Percentiles rank a stretch among this genome's conserved stretches.
Evolutionary conservation across 1,140 invertebrate species (phyloP).

Genomic region (Lepidurus apus): DNA sequence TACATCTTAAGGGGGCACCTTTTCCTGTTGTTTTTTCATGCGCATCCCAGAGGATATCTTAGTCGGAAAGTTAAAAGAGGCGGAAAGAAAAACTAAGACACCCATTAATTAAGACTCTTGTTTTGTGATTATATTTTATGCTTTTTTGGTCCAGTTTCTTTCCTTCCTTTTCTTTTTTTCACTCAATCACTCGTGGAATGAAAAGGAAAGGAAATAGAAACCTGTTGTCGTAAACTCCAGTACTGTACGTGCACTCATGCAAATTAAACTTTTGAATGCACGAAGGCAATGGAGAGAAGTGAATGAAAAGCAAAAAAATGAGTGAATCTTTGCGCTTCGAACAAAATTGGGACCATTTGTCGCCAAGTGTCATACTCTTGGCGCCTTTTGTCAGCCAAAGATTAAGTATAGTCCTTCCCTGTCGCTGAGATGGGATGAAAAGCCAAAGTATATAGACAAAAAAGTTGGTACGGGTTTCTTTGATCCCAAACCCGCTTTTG

Average conservation of each 20-base stretch:
- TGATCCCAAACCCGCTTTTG: background rate
- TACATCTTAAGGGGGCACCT: no score
- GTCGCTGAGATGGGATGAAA: background rate
- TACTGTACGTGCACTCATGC: background rate
- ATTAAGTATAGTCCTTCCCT: background rate
- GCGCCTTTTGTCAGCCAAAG: conserved; percentile 9
- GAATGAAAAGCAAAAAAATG: background rate
- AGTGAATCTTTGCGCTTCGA: background rate
- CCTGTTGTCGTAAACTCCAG: background rate
- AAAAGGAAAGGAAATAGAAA: background rate
- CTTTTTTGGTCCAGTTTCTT: no score
- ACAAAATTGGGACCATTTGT: conserved; percentile 7
- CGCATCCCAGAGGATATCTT: no score
- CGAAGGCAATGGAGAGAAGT: background rate
- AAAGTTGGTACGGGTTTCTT: background rate
- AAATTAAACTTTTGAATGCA: background rate
- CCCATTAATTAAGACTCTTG: no score
- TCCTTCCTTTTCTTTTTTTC: no score
- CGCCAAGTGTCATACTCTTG: conserved; percentile 1
- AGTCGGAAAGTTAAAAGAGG: no score
- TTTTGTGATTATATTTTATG: no score
- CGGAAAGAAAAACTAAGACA: no score
- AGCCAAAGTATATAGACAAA: background rate
- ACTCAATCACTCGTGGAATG: no score
- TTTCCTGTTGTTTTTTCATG: no score